Conservation (phyloP, 1,140 invertebrate species). For the Rhizoglyphus robini region DNA sequence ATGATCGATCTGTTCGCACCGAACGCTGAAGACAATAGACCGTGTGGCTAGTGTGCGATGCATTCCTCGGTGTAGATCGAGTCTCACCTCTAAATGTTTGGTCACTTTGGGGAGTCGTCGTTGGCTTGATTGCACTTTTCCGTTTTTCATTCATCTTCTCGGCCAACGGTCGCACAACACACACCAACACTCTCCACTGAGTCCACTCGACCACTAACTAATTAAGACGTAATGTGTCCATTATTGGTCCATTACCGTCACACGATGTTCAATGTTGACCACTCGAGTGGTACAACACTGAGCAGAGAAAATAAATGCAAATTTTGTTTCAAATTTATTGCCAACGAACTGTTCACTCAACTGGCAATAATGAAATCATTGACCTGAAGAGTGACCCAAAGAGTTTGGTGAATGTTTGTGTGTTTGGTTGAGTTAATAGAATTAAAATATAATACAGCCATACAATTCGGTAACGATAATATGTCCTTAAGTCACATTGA, state of each 20-base stretch:
- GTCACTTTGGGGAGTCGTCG: background rate
- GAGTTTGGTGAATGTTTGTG: background rate
- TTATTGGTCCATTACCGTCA: background rate
- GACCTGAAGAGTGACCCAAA: constrained; percentile 1
- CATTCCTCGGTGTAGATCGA: background rate
- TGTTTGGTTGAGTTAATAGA: too few relatives aligned
- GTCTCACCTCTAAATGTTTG: background rate
- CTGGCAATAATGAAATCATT: background rate
- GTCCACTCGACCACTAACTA: background rate
- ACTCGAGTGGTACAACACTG: too few relatives aligned
- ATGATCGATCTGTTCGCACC: constrained; percentile 2
- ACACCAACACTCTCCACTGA: background rate
- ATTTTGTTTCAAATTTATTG: too few relatives aligned
- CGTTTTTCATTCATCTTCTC: constrained; percentile 5
- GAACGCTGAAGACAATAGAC: background rate
- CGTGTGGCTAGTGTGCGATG: background rate
- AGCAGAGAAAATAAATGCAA: too few relatives aligned
- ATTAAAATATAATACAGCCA: too few relatives aligned
- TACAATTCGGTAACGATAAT: too few relatives aligned
- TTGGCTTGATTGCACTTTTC: background rate
- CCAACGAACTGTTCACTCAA: too few relatives aligned
- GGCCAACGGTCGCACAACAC: background rate
- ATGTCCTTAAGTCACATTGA: too few relatives aligned
- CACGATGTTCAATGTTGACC: too few relatives aligned
- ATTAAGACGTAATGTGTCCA: constrained; percentile 12